A percentile compares a stretch with the other conserved stretches of the same genome.
phyloP scores from a whole-genome alignment of 2,113 vertebrate species.

The Passer domesticus region DNA sequence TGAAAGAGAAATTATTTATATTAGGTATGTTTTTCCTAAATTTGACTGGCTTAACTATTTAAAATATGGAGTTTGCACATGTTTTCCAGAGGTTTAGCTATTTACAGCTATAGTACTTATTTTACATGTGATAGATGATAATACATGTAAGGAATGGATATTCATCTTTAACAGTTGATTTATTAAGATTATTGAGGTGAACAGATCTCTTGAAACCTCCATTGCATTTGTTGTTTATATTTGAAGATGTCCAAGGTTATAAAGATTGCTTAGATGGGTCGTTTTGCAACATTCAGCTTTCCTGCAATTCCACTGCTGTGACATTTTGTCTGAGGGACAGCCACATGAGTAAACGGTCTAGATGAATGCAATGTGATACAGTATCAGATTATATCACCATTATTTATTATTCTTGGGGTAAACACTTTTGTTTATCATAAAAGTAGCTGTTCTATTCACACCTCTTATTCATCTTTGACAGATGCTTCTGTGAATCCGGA shows the following conservation, averaged over 20 bases:
- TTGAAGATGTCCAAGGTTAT: neutral
- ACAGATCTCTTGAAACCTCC: neutral
- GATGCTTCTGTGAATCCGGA: neutral
- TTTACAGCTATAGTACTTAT: neutral
- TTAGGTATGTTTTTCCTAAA: neutral
- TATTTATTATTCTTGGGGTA: neutral
- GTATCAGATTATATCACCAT: neutral
- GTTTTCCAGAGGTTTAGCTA: neutral
- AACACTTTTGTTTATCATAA: neutral
- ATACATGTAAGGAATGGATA: neutral
- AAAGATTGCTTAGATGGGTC: neutral
- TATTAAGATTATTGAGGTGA: neutral
- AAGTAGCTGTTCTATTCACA: neutral
- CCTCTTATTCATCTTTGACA: neutral
- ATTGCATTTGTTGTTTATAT: neutral
- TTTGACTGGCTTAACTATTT: neutral
- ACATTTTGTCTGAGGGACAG: neutral
- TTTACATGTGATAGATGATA: neutral
- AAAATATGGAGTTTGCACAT: fast-evolving
- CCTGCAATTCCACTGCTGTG: neutral
- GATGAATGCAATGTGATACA: neutral
- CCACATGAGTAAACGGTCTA: neutral
- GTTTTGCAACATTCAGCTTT: neutral
- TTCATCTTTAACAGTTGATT: neutral
- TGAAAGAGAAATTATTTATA: neutral